Base-by-base conservation (phyloP, 2,113 vertebrate genomes). In the Oryzias celebensis region DNA sequence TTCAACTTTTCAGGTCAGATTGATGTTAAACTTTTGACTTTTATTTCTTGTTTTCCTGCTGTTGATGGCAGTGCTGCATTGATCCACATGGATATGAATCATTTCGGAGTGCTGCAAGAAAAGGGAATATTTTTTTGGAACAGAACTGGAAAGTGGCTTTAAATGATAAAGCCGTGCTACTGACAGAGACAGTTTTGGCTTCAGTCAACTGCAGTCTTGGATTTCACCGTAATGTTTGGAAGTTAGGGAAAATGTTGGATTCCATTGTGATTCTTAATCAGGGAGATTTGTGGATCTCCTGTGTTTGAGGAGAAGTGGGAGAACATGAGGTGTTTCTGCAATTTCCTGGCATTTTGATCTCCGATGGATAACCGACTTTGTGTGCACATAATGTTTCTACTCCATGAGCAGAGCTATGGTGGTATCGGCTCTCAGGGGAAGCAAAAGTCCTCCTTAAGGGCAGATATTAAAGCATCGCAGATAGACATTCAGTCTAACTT, bases 51-150 rank as follows among this genome's bases (percentile, higher is more conserved):
- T 73, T 73, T 79, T 50, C 41, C 58, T 60, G 78, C 59, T 72
- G 51, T 73, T 82, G 70, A 78, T 62, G 66, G 66, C 52, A 45
- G 66, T 51, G 77, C 62, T 73, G 50, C 58, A 51, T 63, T 53
- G 68, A 58, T 52, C 41, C 31, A 70, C 50, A 47, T 70, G 72
- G 73, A 84, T 91, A 47, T 70, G 72, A 75, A 84, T 91, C 82
- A 84, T 78, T 14, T 62, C 17, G 71, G 80, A 87, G 85, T 85
- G 80, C 76, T 89, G 74, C 66, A 69, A 48, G 80, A 73, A 66
- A 58, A 67, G 64, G 73, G 74, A 84, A 73, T 62, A 68, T 63
- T 68, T 42, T 75, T 75, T 68, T 54, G 58, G 71, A 86, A 81
- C 49, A 52, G 56, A 57, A 46, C 58, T 68, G 55, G 68, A 82